Base-by-base conservation (phyloP, 2,113 vertebrate genomes). In the Grantiella picta region DNA sequence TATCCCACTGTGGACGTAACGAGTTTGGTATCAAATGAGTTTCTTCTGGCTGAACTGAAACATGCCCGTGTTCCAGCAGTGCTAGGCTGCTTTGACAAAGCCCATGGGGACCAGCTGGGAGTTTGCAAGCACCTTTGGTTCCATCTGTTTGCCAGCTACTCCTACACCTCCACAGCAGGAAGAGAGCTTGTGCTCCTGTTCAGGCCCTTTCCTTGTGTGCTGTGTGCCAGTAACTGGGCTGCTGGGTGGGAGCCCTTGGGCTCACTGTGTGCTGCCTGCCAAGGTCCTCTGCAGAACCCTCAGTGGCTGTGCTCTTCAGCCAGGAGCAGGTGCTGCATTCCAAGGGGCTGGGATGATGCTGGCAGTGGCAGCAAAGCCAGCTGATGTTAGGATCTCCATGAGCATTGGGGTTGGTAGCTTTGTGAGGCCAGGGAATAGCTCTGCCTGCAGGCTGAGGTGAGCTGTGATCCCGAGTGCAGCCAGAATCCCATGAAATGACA, bases 51-150 rank as follows among this genome's bases (percentile, higher is more conserved):
- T 82, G 76, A 40, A 40, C 40, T 33, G 65, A 57, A 80, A 54
- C 1, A 1, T 19, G 19, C 16, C 47, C 0, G 0, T 31, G 54
- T 25, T 45, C 33, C 25, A 59, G 35, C 44, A 11, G 42, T 6
- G 14, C 49, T 45, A 3, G 53, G 57, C 84, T 82, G 63, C n/a
- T 52, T 64, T 88, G 66, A 69, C 71, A 61, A 76, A 65, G 59
- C 38, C 66, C 52, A 33, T 0, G 0, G 27, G 65, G 9, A 56
- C 27, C 35, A 29, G 52, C 16, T 44, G 29, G 60, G 66, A n/a
- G 29, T 56, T 40, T 64, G 60, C 72, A 63, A 7, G 15, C 35
- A 38, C 68, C n/a, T 68, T 64, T 64, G 36, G 28, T 47, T 78
- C 64, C 64, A 19, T 23, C 42, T 69, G 35, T 61, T 70, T 68